A percentile compares a stretch with the other conserved stretches of the same genome.
Evolutionary conservation across 2,888 invertebrate genomes (phyloP).

Genomic region (Campopleginae sp.): DNA sequence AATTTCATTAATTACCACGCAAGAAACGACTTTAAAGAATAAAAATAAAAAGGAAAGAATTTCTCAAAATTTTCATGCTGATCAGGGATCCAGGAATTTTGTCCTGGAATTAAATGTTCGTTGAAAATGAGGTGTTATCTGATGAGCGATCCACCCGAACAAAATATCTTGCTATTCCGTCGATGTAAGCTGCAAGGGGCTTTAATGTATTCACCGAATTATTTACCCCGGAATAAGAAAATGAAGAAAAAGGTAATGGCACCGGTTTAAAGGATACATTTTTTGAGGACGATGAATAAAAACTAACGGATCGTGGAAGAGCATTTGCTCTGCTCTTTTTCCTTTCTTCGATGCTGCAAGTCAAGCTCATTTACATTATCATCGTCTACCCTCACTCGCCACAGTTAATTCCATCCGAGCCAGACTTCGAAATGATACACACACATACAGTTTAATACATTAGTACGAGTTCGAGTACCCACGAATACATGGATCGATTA

Average conservation of each 20-base stretch:
- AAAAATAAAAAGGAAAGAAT: background rate
- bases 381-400: conserved; percentile 40
- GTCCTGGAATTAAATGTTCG: background rate
- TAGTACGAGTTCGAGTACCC: background rate
- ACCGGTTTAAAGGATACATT: conserved; percentile 10
- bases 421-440: conserved; percentile 7
- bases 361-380: conserved; percentile 62
- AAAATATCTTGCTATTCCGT: background rate
- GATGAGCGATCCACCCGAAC: background rate
- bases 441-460: background rate
- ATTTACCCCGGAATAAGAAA: conserved; percentile 3
- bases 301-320: conserved; percentile 23
- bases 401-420: conserved; percentile 3
- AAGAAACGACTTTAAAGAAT: background rate
- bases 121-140: background rate
- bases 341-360: conserved; percentile 26
- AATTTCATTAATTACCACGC: background rate
- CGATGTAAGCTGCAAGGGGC: background rate
- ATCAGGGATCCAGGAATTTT: background rate
- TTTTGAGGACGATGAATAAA: conserved; percentile 20
- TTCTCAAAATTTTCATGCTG: background rate
- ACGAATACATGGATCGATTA: background rate
- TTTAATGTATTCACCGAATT: conserved; percentile 27
- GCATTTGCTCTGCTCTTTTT: conserved; percentile 14
- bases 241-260: background rate